phyloP scores from a whole-genome alignment of 1,140 invertebrate genomes.

The Ylistrum balloti region DNA sequence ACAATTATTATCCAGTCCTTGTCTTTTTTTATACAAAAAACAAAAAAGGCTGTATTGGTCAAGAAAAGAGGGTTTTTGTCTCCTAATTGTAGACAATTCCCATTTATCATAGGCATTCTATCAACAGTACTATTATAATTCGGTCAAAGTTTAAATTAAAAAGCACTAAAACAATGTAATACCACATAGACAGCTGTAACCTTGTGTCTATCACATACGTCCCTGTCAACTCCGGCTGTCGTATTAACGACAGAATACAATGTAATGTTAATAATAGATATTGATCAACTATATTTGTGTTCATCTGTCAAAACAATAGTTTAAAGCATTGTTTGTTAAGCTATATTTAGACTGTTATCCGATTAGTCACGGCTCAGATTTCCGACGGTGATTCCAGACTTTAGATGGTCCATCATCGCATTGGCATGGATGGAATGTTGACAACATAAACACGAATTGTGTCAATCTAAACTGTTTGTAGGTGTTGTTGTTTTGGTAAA shows the following conservation, averaged over 20 bases:
- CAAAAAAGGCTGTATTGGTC: too few species aligned
- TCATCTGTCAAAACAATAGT: neutral
- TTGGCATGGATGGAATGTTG: neutral
- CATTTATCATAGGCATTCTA: too few species aligned
- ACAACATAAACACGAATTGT: neutral
- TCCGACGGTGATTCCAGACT: neutral
- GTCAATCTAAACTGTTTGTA: neutral
- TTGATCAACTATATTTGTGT: neutral
- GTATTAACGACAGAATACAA: neutral
- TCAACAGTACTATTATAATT: neutral
- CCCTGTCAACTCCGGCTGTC: neutral
- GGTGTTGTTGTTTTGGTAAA: too few species aligned
- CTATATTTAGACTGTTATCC: neutral
- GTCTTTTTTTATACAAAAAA: too few species aligned
- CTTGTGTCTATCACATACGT: neutral
- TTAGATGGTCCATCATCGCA: neutral
- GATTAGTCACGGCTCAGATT: neutral
- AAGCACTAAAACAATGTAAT: too few species aligned
- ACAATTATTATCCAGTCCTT: too few species aligned
- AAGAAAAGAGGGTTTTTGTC: too few species aligned
- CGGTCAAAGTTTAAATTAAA: neutral
- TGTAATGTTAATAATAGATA: neutral
- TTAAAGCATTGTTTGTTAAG: neutral
- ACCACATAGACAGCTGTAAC: too few species aligned
- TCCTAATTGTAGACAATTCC: too few species aligned